phyloP scores from a whole-genome alignment of 2,888 invertebrate species.

The Platycnemis pennipes region DNA sequence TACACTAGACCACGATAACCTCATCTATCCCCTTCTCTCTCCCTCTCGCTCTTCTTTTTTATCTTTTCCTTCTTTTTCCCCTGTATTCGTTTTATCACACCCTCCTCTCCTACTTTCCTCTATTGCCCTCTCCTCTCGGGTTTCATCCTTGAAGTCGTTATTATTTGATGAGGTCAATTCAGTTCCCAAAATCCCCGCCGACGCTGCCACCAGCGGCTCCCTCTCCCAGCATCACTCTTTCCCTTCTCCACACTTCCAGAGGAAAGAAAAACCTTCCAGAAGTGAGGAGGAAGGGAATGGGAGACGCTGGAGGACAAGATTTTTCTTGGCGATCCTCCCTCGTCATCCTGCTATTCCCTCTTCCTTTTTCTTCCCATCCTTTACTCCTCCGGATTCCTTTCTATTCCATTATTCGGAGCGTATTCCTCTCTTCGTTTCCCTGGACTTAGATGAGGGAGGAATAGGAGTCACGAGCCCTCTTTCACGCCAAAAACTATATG shows the following conservation, averaged over 20 bases:
- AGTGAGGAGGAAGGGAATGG: neutral
- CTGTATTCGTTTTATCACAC: neutral
- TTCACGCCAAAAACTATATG: no score
- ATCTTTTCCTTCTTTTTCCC: neutral
- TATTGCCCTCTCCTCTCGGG: neutral
- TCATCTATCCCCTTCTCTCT: no score
- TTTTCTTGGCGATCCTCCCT: neutral
- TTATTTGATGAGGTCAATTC: conserved; percentile 35
- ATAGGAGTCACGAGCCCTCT: no score
- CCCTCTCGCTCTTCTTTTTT: no score
- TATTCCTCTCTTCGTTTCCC: no score
- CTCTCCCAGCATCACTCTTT: neutral
- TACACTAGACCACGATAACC: no score
- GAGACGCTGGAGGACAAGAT: neutral
- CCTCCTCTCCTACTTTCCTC: neutral
- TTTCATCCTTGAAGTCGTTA: conserved; percentile 3
- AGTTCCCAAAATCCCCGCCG: neutral
- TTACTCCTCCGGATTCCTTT: no score
- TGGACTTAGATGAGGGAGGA: no score
- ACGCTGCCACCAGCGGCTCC: neutral
- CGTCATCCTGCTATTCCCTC: neutral
- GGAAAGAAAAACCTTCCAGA: neutral
- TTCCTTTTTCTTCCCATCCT: neutral
- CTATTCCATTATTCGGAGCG: no score
- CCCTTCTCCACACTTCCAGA: neutral